These are phyloP conservation scores for Antidorcas marsupialis DNA, from an alignment of 2,113 vertebrate genomes.

Conservation along the genomic window DNA sequence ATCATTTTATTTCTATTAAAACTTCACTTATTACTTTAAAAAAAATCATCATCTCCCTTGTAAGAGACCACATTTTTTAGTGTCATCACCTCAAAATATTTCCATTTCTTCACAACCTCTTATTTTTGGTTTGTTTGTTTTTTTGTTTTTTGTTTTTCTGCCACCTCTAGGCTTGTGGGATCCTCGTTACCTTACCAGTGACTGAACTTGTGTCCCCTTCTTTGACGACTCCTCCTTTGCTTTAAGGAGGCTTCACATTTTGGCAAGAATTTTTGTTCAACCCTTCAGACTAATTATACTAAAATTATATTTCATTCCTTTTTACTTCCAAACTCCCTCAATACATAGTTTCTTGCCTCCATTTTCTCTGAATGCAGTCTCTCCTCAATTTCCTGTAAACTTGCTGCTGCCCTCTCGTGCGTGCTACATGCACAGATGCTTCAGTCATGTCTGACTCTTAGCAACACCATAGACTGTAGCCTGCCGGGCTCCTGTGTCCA, in stretches of 20 bases:
- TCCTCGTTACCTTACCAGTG: neutral
- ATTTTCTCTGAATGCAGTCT: neutral
- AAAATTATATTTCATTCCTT: slow-evolving; percentile 1
- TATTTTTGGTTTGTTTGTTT: neutral
- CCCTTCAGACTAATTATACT: slow-evolving; percentile 1
- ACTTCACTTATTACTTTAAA: neutral
- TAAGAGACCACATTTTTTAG: neutral
- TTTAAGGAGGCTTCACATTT: slow-evolving; percentile 2
- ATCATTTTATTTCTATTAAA: neutral
- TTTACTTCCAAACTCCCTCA: slow-evolving; percentile 22
- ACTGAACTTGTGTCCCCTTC: neutral
- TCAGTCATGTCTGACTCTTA: neutral
- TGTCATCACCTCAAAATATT: neutral
- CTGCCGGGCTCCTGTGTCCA: neutral
- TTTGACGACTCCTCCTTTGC: neutral
- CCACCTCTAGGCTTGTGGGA: neutral
- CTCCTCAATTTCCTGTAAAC: neutral
- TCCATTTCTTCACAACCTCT: neutral
- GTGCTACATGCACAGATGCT: accelerated
- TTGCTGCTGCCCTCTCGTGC: neutral
- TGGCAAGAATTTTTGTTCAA: neutral
- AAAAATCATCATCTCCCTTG: neutral
- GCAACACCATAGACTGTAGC: neutral
- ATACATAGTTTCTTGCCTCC: neutral
- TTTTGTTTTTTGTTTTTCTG: neutral